Conservation (phyloP, 2,888 invertebrate genomes). For the Drosophila multiciliata region DNA sequence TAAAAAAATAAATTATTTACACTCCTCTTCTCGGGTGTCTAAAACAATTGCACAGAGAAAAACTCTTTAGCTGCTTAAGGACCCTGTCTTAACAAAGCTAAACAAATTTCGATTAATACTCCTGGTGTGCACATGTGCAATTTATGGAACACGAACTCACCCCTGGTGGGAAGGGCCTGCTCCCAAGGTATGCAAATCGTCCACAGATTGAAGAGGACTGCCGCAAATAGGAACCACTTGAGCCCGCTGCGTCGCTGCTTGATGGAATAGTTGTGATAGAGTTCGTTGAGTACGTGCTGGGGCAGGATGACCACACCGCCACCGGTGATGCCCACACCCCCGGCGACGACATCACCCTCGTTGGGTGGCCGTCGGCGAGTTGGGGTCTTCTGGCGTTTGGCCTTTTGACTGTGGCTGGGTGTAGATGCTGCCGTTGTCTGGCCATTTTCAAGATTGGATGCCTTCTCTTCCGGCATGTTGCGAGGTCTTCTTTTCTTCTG, state of each 20-base stretch:
- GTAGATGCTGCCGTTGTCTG: constrained; percentile 55
- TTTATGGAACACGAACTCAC: constrained; percentile 67
- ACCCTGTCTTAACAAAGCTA: neutral
- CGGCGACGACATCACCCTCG: constrained; percentile 62
- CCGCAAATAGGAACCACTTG: constrained; percentile 89
- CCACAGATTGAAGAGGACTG: constrained; percentile 89
- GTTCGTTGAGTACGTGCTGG: constrained; percentile 88
- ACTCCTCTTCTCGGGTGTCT: neutral
- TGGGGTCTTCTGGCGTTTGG: constrained; percentile 57
- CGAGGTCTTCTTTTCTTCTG: constrained; percentile 27
- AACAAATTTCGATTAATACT: neutral
- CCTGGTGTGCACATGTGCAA: neutral
- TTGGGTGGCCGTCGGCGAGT: constrained; percentile 57
- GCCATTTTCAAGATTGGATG: constrained; percentile 67
- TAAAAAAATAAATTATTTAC: neutral
- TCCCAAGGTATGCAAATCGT: constrained; percentile 87
- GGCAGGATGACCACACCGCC: constrained; percentile 83
- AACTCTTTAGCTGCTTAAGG: neutral
- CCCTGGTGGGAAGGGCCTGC: constrained; percentile 83
- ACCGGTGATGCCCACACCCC: constrained; percentile 65
- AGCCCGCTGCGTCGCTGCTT: constrained; percentile 90
- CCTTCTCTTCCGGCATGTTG: constrained; percentile 68
- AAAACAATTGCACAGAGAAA: neutral
- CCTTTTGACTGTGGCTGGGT: constrained; percentile 43
- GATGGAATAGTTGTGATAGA: constrained; percentile 90